A percentile compares a stretch with the other conserved stretches of the same genome.
phyloP scores from a whole-genome alignment of 2,113 vertebrate species.

The Anas platyrhynchos region DNA sequence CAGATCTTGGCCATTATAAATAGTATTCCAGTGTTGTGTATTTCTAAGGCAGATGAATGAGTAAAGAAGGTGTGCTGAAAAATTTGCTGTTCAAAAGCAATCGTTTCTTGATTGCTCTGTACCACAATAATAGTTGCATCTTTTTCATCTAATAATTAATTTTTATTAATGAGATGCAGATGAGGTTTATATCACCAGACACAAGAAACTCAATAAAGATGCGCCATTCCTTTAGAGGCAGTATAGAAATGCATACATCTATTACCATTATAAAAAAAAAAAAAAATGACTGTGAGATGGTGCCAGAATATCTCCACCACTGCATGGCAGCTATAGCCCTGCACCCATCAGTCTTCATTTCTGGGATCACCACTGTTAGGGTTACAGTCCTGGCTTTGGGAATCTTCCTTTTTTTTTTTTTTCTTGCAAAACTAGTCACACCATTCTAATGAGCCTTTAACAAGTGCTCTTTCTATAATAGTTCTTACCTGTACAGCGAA shows the following conservation, averaged over 20 bases:
- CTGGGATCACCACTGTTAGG: neutral
- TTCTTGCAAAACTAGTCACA: neutral
- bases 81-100: neutral
- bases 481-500: neutral
- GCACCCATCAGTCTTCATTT: neutral
- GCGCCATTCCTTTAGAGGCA: neutral
- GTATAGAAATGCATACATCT: neutral
- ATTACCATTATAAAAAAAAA: neutral
- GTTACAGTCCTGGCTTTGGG: neutral
- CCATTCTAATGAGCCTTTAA: neutral
- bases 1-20: neutral
- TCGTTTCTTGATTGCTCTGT: neutral
- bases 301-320: neutral
- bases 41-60: neutral
- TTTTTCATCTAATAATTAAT: neutral
- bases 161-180: neutral
- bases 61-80: neutral
- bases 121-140: neutral
- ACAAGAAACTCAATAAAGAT: neutral
- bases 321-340: neutral
- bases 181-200: neutral
- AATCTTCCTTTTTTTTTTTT: neutral
- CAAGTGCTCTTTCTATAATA: neutral
- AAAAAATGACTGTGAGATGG: neutral
- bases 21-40: neutral